Percentiles rank a stretch among this genome's conserved stretches.
Evolutionary conservation across 2,888 invertebrate species (phyloP).

Genomic region (Megastigmus dorsalis): DNA sequence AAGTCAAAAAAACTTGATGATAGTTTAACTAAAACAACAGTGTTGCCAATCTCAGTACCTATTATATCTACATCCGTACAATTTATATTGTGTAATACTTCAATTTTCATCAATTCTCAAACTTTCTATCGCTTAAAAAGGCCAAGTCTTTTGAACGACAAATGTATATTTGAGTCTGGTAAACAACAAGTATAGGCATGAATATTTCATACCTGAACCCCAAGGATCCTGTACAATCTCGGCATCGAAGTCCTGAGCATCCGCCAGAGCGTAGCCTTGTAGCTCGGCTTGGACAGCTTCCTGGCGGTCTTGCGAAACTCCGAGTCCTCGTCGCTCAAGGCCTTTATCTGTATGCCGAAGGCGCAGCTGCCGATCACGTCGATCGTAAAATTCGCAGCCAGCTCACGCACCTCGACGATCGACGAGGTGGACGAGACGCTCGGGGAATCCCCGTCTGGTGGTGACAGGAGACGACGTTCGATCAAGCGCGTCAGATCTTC

Average conservation of each 20-base stretch:
- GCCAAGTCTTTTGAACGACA: too few species aligned
- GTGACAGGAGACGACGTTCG: conserved; percentile 38
- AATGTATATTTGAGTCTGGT: too few species aligned
- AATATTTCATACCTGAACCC: conserved; percentile 44
- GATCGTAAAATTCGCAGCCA: conserved; percentile 74
- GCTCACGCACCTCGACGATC: conserved; percentile 71
- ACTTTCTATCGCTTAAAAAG: too few species aligned
- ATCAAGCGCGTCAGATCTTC: conserved; percentile 68
- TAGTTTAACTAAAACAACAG: too few species aligned
- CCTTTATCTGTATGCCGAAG: conserved; percentile 75
- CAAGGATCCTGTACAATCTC: conserved; percentile 60
- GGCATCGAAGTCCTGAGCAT: conserved; percentile 69
- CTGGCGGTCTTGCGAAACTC: conserved; percentile 71
- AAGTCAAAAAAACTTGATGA: too few species aligned
- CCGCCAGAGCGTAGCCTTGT: conserved; percentile 68
- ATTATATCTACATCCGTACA: too few species aligned
- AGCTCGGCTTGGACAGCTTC: conserved; percentile 69
- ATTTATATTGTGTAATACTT: too few species aligned
- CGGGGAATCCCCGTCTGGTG: not conserved
- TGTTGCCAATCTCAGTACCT: too few species aligned
- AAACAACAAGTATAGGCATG: not conserved
- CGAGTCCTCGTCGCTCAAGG: conserved; percentile 70
- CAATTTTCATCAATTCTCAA: too few species aligned
- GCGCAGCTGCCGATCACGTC: conserved; percentile 76
- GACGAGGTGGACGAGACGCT: conserved; percentile 14